phyloP scores from a whole-genome alignment of 2,797 vertebrate species.

The Pristis pectinata region DNA sequence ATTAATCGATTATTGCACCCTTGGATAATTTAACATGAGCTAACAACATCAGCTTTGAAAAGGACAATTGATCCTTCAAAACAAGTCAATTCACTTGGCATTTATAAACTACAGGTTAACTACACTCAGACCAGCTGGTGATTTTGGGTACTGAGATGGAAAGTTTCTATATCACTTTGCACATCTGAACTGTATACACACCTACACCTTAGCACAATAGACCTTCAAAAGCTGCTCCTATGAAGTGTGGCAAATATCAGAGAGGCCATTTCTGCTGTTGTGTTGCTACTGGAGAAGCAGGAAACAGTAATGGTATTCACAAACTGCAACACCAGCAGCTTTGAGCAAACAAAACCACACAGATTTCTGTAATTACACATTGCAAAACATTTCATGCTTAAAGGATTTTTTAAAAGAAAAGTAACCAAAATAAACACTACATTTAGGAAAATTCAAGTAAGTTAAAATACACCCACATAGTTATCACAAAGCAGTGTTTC shows the following conservation, averaged over 20 bases:
- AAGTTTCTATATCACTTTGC: slow-evolving; percentile 1
- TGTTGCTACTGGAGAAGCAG: neutral
- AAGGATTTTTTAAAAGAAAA: neutral
- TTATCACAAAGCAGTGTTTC: slow-evolving; percentile 5
- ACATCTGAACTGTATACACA: slow-evolving; percentile 8
- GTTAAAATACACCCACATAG: slow-evolving; percentile 6
- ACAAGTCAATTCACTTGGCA: neutral
- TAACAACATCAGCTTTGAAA: neutral
- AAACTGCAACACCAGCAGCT: neutral
- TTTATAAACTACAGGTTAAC: neutral
- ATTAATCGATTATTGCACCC: neutral
- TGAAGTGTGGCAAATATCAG: neutral
- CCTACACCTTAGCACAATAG: slow-evolving; percentile 9
- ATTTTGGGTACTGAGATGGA: slow-evolving; percentile 21
- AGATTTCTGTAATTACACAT: slow-evolving; percentile 30
- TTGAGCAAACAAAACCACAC: slow-evolving; percentile 27
- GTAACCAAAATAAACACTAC: slow-evolving; percentile 28
- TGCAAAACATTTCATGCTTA: neutral
- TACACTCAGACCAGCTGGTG: neutral
- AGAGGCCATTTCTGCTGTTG: slow-evolving; percentile 8
- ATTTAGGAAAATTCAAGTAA: slow-evolving; percentile 32
- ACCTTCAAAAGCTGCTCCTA: neutral
- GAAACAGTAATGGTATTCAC: slow-evolving; percentile 29
- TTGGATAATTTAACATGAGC: neutral
- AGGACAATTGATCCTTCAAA: neutral